phyloP scores from a whole-genome alignment of 1,140 invertebrate species.

The Calliphora vicina region DNA sequence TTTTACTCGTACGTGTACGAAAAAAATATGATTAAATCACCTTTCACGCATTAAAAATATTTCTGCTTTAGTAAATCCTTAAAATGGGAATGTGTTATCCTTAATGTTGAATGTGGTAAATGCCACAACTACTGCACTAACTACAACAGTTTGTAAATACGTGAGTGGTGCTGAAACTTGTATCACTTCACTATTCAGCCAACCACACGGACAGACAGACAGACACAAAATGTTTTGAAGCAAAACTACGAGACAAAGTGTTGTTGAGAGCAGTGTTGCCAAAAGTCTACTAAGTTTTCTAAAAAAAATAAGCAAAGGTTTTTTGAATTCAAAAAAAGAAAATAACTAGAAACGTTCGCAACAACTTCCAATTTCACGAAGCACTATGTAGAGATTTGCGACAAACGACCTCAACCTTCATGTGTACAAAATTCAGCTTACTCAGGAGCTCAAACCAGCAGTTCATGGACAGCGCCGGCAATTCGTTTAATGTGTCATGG shows the following conservation, averaged over 20 bases:
- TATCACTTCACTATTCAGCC: neutral
- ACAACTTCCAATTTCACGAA: too few species aligned
- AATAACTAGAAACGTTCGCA: too few species aligned
- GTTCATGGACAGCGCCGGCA: too few species aligned
- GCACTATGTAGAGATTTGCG: too few species aligned
- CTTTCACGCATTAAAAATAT: neutral
- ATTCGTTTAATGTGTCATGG: too few species aligned
- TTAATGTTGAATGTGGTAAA: neutral
- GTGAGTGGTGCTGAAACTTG: neutral
- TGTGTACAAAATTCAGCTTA: too few species aligned
- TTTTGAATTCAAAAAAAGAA: too few species aligned
- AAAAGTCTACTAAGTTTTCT: too few species aligned
- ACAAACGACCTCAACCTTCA: too few species aligned
- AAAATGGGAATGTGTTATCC: neutral
- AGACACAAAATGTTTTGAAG: neutral
- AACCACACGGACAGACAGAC: neutral
- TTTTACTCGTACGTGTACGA: too few species aligned
- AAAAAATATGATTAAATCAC: neutral
- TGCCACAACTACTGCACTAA: neutral
- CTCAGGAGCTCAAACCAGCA: too few species aligned
- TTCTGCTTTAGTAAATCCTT: neutral
- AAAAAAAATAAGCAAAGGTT: too few species aligned
- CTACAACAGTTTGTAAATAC: neutral
- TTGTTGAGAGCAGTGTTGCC: neutral
- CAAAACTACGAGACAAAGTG: neutral